Percentiles rank a stretch among this genome's conserved stretches.
phyloP scores from a whole-genome alignment of 2,888 invertebrate genomes.

The Balanococcus diminutus region DNA sequence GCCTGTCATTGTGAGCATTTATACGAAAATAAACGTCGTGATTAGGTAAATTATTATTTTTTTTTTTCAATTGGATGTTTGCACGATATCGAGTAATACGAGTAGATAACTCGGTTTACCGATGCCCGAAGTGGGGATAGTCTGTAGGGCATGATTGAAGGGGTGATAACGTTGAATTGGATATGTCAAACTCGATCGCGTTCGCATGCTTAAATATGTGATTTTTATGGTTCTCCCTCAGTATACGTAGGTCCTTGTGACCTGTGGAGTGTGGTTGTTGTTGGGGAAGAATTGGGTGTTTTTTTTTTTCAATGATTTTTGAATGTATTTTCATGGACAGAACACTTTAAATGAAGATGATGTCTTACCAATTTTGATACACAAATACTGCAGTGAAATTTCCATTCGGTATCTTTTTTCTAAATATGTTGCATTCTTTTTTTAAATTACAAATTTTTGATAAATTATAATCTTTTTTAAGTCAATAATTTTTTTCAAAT shows the following conservation, averaged over 20 bases:
- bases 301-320: too few relatives aligned
- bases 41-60: background rate
- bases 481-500: too few relatives aligned
- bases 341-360: too few relatives aligned
- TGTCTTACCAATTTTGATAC: too few relatives aligned
- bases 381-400: too few relatives aligned
- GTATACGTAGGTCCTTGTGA: background rate
- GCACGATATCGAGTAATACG: slow-evolving; percentile 5
- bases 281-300: too few relatives aligned
- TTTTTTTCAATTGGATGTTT: background rate
- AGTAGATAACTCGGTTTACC: background rate
- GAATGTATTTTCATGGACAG: too few relatives aligned
- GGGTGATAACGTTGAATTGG: slow-evolving; percentile 13
- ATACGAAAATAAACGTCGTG: background rate
- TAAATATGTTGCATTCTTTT: too few relatives aligned
- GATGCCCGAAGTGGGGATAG: background rate
- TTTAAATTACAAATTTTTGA: too few relatives aligned
- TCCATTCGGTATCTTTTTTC: too few relatives aligned
- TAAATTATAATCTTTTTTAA: too few relatives aligned
- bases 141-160: background rate
- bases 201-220: background rate
- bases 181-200: background rate
- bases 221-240: background rate
- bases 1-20: too few relatives aligned
- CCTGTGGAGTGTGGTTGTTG: background rate